Evolutionary conservation across 1,140 invertebrate species (phyloP), one percentile per base, ranked within the genome.

Genomic region (Matsumurasca onukii): DNA sequence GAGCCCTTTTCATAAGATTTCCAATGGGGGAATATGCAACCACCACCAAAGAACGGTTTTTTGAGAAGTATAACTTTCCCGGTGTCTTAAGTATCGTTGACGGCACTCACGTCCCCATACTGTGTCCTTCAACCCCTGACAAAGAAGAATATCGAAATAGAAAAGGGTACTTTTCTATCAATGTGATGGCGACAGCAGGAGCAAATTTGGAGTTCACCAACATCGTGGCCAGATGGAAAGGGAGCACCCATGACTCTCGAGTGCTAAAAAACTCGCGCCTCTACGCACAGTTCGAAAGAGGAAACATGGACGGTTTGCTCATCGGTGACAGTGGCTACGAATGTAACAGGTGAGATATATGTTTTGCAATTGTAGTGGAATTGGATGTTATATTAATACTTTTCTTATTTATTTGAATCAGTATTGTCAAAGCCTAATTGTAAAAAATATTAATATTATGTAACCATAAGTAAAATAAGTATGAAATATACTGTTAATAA

Each of bases 251-350:
- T 51, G 31, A 66, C 20, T 66, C 64, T 1, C 9, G 34, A 66
- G 64, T 66, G 34, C 51, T 49, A 3, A 66, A 66, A 66, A 66
- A 66, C 39, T 49, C 34, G 27, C 22, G 24, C 2, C n/a, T 13
- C 15, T 2, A 48, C 51, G 34, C 64, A 48, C 20, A 1, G 3
- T 66, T 66, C 51, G 39, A 66, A 66, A 45, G 51, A 13, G 5
- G 64, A 3, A 45, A 64, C 20, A 64, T 64, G 62, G 62, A 31
- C 27, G 62, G 62, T 2, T n/a, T 64, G n/a, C 62, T 64, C 12
- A 64, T 64, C 20, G 62, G 27, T 34, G 62, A 64, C 31, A 64
- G 62, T 64, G 62, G 62, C 31, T 64, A 64, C 31, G 62, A 64
- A 34, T 64, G 30, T 34, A 64, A 64, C 12, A 64, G 62, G 25